Conservation (phyloP, 2,113 vertebrate genomes). For the Cavia aperea region DNA sequence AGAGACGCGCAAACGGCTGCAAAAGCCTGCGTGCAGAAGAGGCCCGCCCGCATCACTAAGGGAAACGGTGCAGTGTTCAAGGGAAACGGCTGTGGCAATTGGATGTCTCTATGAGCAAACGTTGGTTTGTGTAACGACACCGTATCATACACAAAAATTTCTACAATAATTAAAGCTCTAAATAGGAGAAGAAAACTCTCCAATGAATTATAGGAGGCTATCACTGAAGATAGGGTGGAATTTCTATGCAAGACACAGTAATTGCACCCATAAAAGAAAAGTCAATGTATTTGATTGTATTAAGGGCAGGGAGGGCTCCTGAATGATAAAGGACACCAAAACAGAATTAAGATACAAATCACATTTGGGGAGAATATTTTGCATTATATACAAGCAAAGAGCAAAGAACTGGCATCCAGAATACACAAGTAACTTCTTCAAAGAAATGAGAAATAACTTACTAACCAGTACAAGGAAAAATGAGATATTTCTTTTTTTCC, state of each 20-base stretch:
- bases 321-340: background rate
- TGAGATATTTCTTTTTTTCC: background rate
- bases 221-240: background rate
- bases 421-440: background rate
- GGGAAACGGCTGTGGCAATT: background rate
- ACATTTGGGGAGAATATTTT: conserved; percentile 29
- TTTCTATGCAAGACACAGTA: conserved; percentile 19
- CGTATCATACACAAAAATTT: background rate
- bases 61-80: background rate
- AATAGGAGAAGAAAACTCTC: background rate
- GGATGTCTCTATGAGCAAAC: background rate
- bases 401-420: background rate
- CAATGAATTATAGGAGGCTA: background rate
- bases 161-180: conserved; percentile 3
- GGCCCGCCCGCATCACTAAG: background rate
- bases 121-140: background rate
- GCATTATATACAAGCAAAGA: background rate
- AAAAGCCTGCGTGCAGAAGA: background rate
- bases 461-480: background rate
- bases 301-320: background rate
- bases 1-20: background rate
- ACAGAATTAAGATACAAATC: conserved; percentile 17
- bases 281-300: background rate
- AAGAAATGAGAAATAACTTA: background rate
- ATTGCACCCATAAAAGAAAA: conserved; percentile 27